Conservation (phyloP, 2,888 invertebrate genomes). For the Pegoplata infirma region DNA sequence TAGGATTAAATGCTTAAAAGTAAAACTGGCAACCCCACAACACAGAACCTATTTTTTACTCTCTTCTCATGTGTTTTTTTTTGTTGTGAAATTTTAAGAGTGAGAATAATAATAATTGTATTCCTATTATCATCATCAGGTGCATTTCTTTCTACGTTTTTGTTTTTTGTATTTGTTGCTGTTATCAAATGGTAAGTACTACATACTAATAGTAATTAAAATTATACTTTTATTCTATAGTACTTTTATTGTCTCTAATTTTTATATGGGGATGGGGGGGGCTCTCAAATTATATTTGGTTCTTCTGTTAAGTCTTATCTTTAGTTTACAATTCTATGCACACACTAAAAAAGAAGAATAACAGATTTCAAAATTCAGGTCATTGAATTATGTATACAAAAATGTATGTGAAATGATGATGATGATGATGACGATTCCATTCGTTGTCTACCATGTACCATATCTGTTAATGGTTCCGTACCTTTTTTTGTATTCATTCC, state of each 20-base stretch:
- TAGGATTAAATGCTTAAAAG: no score
- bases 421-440: no score
- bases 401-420: slow-evolving; percentile 35
- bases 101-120: not conserved
- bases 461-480: slow-evolving; percentile 43
- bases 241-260: not conserved
- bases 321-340: slow-evolving; percentile 47
- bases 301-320: slow-evolving; percentile 37
- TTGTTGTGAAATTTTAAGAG: not conserved
- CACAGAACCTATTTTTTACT: no score
- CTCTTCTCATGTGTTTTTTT: not conserved
- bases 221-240: not conserved
- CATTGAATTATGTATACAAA: slow-evolving; percentile 57
- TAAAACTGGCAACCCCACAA: no score
- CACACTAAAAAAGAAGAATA: not conserved
- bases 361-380: slow-evolving; percentile 55
- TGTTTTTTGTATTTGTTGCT: slow-evolving; percentile 28
- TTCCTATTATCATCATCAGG: slow-evolving; percentile 24
- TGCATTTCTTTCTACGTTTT: slow-evolving; percentile 23
- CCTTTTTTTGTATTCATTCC: slow-evolving; percentile 19
- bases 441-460: slow-evolving; percentile 33
- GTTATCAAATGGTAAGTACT: slow-evolving; percentile 55
- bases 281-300: no score
- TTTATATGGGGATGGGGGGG: no score
- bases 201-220: no score